Percentiles rank a stretch among this genome's conserved stretches.
phyloP scores from a whole-genome alignment of 2,113 vertebrate genomes.

The Chloroceryle aenea region DNA sequence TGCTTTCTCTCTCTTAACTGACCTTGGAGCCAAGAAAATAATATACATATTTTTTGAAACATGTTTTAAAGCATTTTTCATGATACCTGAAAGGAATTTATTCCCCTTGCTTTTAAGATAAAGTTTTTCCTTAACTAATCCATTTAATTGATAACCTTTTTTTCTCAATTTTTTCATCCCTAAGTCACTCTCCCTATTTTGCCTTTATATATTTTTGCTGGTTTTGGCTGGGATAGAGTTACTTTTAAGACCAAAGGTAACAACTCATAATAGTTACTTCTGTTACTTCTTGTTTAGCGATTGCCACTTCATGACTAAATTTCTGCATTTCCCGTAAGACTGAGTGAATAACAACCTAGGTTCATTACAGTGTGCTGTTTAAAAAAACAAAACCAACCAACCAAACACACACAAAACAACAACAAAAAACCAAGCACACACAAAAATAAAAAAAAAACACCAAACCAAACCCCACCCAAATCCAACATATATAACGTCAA shows the following conservation, averaged over 20 bases:
- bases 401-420: too few relatives aligned
- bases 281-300: not conserved
- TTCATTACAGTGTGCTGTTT: not conserved
- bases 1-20: not conserved
- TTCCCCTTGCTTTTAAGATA: not conserved
- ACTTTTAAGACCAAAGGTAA: not conserved
- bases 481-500: not conserved
- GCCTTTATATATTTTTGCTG: not conserved
- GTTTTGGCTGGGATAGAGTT: not conserved
- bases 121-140: not conserved
- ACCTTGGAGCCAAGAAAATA: not conserved
- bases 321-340: not conserved
- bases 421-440: too few relatives aligned
- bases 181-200: not conserved
- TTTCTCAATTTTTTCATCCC: not conserved
- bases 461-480: not conserved
- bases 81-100: not conserved
- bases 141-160: not conserved
- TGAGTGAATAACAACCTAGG: not conserved
- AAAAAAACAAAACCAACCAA: not conserved
- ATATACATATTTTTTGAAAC: fast-evolving
- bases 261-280: not conserved
- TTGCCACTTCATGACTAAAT: not conserved
- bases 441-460: not conserved
- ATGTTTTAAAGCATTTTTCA: not conserved